Base-by-base conservation (phyloP, 92 coral and sea anemone species). In the Paramuricea clavata region DNA sequence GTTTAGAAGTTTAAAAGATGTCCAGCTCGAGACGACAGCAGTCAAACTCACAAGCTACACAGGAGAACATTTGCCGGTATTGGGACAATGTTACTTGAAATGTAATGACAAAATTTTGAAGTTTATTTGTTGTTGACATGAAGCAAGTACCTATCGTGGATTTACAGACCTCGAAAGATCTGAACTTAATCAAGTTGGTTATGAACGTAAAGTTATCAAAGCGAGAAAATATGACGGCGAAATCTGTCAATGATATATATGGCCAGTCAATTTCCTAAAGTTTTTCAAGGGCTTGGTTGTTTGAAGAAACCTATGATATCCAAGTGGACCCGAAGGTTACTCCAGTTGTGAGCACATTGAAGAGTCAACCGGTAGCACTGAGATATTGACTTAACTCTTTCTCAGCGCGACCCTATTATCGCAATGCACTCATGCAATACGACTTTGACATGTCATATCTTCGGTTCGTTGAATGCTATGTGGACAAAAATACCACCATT, bases 211-310 rank as follows among this genome's bases (percentile, higher is more conserved):
- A 42, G 6, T 42, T 12, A 42, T 42, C 49, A 42, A 42, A 5
- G 49, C 49, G 49, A n/a, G n/a, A n/a, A 42, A 42, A 42, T 6
- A n/a, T n/a, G n/a, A n/a, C n/a, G n/a, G n/a, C n/a, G n/a, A n/a
- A n/a, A n/a, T n/a, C n/a, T n/a, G n/a, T 2, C 31, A 1, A 21
- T 10, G 25, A 69, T 6, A 33, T 43, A 69, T 3, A 47, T 81
- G 41, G 25, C 2, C 36, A 17, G 73, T 39, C 52, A 35, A 26
- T 88, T 81, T 67, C 77, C 87, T 36, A 88, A 88, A 27, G 87
- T 88, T 39, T 88, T 88, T 80, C 76, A 81, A 64, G 91, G 87
- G 19, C 83, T 87, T 7, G 87, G 87, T 9, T 87, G 91, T 23
- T 57, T 87, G 61, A 71, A 35, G 49, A 87, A 68, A 68, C 90